Conservation (phyloP, 2,888 invertebrate species). For the Quadroppia sp. region DNA sequence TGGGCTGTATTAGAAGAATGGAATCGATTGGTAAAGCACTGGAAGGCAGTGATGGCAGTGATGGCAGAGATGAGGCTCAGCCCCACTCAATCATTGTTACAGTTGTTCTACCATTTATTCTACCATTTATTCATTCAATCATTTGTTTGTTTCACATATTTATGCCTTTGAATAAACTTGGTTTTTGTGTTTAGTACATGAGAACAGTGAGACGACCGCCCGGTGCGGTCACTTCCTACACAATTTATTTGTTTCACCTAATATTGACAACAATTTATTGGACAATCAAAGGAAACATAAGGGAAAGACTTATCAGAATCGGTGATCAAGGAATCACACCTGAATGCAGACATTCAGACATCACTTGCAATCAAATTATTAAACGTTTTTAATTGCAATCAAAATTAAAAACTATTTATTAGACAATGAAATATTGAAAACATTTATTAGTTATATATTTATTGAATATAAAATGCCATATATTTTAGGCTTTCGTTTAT, state of each 20-base stretch:
- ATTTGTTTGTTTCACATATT: conserved; percentile 16
- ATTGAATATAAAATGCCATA: background rate
- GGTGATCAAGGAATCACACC: conserved; percentile 32
- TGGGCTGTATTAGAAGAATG: background rate
- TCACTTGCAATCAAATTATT: background rate
- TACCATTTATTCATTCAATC: conserved; percentile 5
- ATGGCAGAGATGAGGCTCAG: conserved; percentile 18
- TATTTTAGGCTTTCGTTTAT: background rate
- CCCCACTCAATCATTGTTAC: conserved; percentile 37
- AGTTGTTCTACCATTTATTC: conserved; percentile 5
- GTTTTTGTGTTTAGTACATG: background rate
- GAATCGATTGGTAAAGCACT: conserved; percentile 30
- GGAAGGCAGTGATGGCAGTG: background rate
- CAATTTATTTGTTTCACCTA: conserved; percentile 31
- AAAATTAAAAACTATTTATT: no score
- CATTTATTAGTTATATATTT: background rate
- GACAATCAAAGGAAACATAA: conserved; percentile 29
- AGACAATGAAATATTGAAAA: background rate
- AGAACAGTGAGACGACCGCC: conserved; percentile 32
- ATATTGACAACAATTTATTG: conserved; percentile 28
- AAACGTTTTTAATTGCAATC: background rate
- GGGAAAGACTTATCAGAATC: background rate
- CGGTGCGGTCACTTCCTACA: conserved; percentile 33
- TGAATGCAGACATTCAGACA: conserved; percentile 29
- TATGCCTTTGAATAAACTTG: conserved; percentile 26